A percentile compares a stretch with the other conserved stretches of the same genome.
Evolutionary conservation across 2,888 invertebrate genomes (phyloP).

Genomic region (Iphiclides podalirius): DNA sequence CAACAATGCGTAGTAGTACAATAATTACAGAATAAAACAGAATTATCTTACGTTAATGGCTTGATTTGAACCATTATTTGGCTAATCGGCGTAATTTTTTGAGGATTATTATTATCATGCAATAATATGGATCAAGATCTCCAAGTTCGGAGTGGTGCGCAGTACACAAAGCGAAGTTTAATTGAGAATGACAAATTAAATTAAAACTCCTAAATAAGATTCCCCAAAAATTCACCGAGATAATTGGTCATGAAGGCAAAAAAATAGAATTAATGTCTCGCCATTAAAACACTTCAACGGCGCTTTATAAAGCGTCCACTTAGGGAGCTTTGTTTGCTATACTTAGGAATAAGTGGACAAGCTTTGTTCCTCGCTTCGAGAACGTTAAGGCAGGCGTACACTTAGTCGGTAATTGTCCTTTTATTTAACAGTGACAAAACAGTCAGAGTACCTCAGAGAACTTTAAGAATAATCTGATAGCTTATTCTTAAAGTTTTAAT

Average conservation of each 20-base stretch:
- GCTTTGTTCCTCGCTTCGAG: constrained; percentile 11
- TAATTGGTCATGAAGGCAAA: constrained; percentile 65
- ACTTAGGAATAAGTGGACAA: constrained; percentile 13
- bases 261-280: constrained; percentile 68
- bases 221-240: constrained; percentile 43
- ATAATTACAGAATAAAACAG: no score
- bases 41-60: no score
- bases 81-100: no score
- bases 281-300: constrained; percentile 67
- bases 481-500: no score
- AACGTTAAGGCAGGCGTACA: not conserved
- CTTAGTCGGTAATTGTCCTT: not conserved
- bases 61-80: no score
- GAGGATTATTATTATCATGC: no score
- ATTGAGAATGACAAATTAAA: constrained; percentile 50
- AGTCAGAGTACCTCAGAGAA: no score
- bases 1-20: no score
- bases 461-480: no score
- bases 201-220: constrained; percentile 51
- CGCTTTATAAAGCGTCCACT: constrained; percentile 63
- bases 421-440: no score
- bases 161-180: constrained; percentile 43
- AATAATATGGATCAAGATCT: not conserved
- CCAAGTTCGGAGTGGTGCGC: not conserved
- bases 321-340: constrained; percentile 48